phyloP scores from a whole-genome alignment of 2,888 invertebrate species.

The Andrena hattorfiana region DNA sequence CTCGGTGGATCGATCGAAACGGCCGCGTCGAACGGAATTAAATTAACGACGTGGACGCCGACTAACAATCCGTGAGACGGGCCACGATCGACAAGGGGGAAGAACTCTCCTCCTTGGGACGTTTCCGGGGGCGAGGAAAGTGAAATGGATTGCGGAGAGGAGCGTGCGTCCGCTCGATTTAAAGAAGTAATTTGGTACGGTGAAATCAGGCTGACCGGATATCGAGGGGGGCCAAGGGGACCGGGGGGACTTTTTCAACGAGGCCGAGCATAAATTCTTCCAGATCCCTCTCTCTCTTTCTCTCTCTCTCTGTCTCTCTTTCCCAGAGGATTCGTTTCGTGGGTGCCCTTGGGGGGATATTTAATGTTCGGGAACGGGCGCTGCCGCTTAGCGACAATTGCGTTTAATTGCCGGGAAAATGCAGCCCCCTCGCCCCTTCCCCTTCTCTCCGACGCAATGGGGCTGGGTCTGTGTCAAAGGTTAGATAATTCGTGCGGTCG shows the following conservation, averaged over 20 bases:
- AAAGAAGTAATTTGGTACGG: slow-evolving; percentile 48
- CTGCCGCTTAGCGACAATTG: slow-evolving; percentile 65
- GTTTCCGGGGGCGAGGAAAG: slow-evolving; percentile 23
- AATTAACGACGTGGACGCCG: slow-evolving; percentile 27
- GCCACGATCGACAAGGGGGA: not conserved
- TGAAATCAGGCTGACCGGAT: slow-evolving; percentile 38
- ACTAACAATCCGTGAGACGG: slow-evolving; percentile 28
- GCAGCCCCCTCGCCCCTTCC: not conserved
- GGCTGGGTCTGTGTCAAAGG: slow-evolving; percentile 18
- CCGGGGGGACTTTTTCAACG: slow-evolving; percentile 23
- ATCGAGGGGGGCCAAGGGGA: not conserved
- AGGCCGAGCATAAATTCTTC: slow-evolving; percentile 54
- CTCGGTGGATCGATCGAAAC: slow-evolving; percentile 27
- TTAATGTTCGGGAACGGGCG: slow-evolving; percentile 53
- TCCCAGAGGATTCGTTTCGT: slow-evolving; percentile 30
- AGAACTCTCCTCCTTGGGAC: not conserved
- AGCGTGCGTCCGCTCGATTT: slow-evolving; percentile 55
- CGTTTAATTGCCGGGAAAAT: slow-evolving; percentile 65
- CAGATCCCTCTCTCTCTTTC: not conserved
- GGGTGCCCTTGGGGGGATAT: slow-evolving; percentile 35
- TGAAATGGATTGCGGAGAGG: slow-evolving; percentile 45
- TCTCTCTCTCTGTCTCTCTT: too few species aligned
- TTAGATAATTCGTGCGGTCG: slow-evolving; percentile 16
- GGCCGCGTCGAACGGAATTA: slow-evolving; percentile 23
- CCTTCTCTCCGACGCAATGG: not conserved